These are phyloP conservation scores for Teleiodes luculella DNA, from an alignment of 2,888 invertebrate species.

Conservation along the genomic window DNA sequence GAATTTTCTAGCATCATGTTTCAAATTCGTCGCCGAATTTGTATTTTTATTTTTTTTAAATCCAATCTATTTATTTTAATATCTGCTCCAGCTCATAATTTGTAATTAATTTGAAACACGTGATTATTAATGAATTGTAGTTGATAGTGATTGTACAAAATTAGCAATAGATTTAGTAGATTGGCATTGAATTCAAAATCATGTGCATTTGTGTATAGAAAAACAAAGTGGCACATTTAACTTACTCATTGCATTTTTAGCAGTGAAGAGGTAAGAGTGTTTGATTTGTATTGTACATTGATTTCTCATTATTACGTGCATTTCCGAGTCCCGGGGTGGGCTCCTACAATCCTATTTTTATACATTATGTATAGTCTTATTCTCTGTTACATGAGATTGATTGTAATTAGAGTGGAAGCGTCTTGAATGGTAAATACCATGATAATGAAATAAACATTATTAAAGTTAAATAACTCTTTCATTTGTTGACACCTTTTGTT, in stretches of 20 bases:
- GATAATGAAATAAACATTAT: conserved; percentile 63
- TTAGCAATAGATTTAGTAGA: conserved; percentile 60
- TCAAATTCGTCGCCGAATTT: conserved; percentile 58
- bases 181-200: conserved; percentile 70
- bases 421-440: conserved; percentile 70
- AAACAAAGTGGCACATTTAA: conserved; percentile 52
- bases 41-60: conserved; percentile 44
- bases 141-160: conserved; percentile 72
- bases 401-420: conserved; percentile 68
- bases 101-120: conserved; percentile 58
- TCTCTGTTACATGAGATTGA: conserved; percentile 70
- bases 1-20: conserved; percentile 68
- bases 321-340: conserved; percentile 61
- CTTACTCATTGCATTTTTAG: conserved; percentile 75
- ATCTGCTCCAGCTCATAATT: conserved; percentile 41
- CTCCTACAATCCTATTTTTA: conserved; percentile 78
- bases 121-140: conserved; percentile 56
- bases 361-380: conserved; percentile 74
- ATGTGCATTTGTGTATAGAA: conserved; percentile 71
- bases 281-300: conserved; percentile 69
- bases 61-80: conserved; percentile 62
- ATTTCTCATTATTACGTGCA: conserved; percentile 71
- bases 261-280: conserved; percentile 60
- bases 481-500: neutral
- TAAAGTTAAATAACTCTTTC: conserved; percentile 49